phyloP scores from a whole-genome alignment of 2,113 vertebrate genomes.

The Synchiropus splendidus region DNA sequence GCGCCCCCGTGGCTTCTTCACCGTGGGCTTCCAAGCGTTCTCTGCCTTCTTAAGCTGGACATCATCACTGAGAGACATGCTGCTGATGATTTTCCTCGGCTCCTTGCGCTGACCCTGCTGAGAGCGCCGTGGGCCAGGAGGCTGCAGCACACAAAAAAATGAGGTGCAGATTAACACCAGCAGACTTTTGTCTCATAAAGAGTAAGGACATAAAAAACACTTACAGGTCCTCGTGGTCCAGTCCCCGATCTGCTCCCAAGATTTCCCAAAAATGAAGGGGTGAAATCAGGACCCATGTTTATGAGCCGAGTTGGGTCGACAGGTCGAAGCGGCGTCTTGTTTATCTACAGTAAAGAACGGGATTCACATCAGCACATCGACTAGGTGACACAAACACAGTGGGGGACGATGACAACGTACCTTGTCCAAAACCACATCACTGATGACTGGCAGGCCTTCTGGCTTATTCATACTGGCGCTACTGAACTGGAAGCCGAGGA shows the following conservation, averaged over 20 bases:
- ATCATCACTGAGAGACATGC: slow-evolving; percentile 82
- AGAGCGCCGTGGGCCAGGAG: slow-evolving; percentile 79
- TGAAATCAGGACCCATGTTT: slow-evolving; percentile 88
- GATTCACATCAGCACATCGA: background rate
- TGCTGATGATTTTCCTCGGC: slow-evolving; percentile 90
- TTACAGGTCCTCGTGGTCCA: slow-evolving; percentile 75
- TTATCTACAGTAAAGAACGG: slow-evolving; percentile 69
- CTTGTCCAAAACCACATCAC: slow-evolving; percentile 91
- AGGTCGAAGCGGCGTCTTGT: slow-evolving; percentile 81
- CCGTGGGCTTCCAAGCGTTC: slow-evolving; percentile 90
- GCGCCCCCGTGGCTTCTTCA: slow-evolving; percentile 59
- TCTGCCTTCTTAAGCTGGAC: slow-evolving; percentile 92
- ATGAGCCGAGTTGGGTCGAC: slow-evolving; percentile 79
- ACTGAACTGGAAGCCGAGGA: slow-evolving; percentile 87
- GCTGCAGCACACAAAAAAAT: slow-evolving; percentile 47
- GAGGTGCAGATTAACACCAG: background rate
- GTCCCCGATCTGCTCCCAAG: slow-evolving; percentile 77
- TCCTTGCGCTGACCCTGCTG: slow-evolving; percentile 85
- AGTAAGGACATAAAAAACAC: background rate
- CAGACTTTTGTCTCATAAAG: too few relatives aligned
- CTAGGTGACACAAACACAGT: background rate
- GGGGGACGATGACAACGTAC: slow-evolving; percentile 41
- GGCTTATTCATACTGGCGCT: slow-evolving; percentile 91
- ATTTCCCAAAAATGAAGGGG: slow-evolving; percentile 84
- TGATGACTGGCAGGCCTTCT: slow-evolving; percentile 85